phyloP scores from a whole-genome alignment of 2,113 vertebrate species.

The Nanger granti region DNA sequence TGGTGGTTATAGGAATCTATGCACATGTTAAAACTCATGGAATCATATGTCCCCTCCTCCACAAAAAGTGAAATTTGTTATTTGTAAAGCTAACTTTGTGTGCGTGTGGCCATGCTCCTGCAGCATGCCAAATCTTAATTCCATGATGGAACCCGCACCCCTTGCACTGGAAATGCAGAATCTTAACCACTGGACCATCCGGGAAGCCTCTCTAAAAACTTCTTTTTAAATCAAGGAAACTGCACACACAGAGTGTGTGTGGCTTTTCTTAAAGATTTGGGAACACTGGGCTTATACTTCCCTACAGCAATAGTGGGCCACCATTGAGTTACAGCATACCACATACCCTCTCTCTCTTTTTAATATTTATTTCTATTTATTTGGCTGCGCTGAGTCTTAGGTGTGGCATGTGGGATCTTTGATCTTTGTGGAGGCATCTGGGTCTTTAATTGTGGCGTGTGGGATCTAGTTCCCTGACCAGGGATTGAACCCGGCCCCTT shows the following conservation, averaged over 20 bases:
- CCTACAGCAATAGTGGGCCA: not conserved
- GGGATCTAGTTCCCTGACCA: not conserved
- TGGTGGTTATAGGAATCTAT: not conserved
- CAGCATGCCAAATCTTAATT: not conserved
- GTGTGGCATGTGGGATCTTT: not conserved
- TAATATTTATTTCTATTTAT: not conserved
- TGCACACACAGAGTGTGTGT: not conserved
- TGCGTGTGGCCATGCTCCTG: not conserved
- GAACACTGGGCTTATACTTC: not conserved
- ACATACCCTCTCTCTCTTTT: not conserved
- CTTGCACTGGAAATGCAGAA: not conserved
- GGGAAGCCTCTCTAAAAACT: not conserved
- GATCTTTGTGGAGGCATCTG: not conserved
- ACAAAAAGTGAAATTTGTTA: not conserved
- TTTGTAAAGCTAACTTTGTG: not conserved
- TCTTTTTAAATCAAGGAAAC: not conserved
- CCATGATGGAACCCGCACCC: not conserved
- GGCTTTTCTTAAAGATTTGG: not conserved
- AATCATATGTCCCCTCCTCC: not conserved
- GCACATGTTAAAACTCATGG: not conserved
- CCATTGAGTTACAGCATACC: not conserved
- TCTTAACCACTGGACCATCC: not conserved
- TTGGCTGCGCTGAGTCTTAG: not conserved
- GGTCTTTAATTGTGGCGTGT: not conserved
- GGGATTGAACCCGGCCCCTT: not conserved